Percentiles rank a stretch among this genome's conserved stretches.
Evolutionary conservation across 30 jellyfish, hydroid and myxozoan genomes (phyloP).

Genomic region (Hydra vulgaris): DNA sequence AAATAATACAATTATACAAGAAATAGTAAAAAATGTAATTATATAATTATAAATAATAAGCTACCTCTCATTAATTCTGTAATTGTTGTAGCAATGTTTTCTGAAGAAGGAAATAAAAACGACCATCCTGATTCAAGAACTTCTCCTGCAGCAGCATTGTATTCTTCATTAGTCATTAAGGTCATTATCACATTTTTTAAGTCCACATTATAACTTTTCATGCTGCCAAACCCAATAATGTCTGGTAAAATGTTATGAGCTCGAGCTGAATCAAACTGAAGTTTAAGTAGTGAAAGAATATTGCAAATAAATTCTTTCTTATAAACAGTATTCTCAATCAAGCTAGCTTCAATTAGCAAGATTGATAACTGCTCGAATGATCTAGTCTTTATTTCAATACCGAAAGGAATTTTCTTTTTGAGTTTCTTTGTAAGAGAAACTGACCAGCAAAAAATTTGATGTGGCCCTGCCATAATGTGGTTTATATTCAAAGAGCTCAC

Average conservation of each 20-base stretch:
- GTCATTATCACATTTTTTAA: conserved; percentile 13
- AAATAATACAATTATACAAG: neutral
- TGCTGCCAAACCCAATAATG: conserved; percentile 20
- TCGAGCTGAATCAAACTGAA: conserved; percentile 45
- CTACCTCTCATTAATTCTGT: conserved; percentile 11
- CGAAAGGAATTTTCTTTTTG: conserved; percentile 58
- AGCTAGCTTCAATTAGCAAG: conserved; percentile 27
- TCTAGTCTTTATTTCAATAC: conserved; percentile 55
- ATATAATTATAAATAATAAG: neutral
- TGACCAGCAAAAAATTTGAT: conserved; percentile 87
- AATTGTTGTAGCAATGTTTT: conserved; percentile 44
- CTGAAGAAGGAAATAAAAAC: conserved; percentile 63
- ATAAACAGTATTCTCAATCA: conserved; percentile 3
- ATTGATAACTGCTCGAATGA: conserved; percentile 45
- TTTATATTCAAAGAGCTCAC: conserved; percentile 21
- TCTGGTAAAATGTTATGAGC: neutral
- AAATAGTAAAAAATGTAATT: neutral
- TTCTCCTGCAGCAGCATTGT: conserved; percentile 35
- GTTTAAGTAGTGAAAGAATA: conserved; percentile 41
- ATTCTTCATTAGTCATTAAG: neutral
- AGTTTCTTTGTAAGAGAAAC: conserved; percentile 47
- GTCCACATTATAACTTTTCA: neutral
- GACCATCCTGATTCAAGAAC: conserved; percentile 78
- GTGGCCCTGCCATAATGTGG: conserved; percentile 66
- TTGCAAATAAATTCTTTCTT: conserved; percentile 30